phyloP scores from a whole-genome alignment of 2,888 invertebrate species.

The Tetragnatha montana region DNA sequence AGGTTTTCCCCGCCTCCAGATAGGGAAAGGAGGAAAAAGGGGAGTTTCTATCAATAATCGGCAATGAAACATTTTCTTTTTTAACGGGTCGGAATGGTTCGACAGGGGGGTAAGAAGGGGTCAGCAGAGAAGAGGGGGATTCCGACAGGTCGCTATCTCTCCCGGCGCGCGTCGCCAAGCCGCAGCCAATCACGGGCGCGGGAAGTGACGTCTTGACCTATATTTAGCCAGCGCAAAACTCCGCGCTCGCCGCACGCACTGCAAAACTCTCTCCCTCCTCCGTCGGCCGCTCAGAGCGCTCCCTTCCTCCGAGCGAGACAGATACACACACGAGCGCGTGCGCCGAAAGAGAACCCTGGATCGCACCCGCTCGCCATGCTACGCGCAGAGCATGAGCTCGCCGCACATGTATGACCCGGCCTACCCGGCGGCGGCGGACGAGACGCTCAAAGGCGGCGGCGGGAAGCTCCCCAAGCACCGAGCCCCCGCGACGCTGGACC shows the following conservation, averaged over 20 bases:
- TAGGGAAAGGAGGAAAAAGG: no score
- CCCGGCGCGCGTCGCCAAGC: slow-evolving; percentile 26
- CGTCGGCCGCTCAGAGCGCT: background rate
- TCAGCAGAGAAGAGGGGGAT: background rate
- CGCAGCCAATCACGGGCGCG: slow-evolving; percentile 34
- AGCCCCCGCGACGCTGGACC: slow-evolving; percentile 62
- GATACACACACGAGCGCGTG: background rate
- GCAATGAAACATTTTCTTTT: background rate
- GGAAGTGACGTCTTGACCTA: slow-evolving; percentile 58
- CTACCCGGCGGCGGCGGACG: slow-evolving; percentile 74
- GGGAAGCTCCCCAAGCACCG: background rate
- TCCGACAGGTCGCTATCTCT: background rate
- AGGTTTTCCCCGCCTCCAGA: no score
- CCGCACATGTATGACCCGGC: slow-evolving; percentile 89
- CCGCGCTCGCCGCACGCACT: no score
- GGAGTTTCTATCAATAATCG: no score
- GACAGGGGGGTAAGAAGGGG: no score
- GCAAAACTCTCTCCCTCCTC: background rate
- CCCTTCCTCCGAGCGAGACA: background rate
- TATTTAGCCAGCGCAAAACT: slow-evolving; percentile 22
- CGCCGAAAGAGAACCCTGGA: slow-evolving; percentile 45
- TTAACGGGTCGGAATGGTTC: background rate
- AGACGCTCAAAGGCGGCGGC: slow-evolving; percentile 31
- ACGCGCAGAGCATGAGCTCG: slow-evolving; percentile 82
- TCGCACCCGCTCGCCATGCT: slow-evolving; percentile 72